Percentiles rank a stretch among this genome's conserved stretches.
Evolutionary conservation across 2,797 vertebrate species (phyloP).

Genomic region (Danio albolineatus): DNA sequence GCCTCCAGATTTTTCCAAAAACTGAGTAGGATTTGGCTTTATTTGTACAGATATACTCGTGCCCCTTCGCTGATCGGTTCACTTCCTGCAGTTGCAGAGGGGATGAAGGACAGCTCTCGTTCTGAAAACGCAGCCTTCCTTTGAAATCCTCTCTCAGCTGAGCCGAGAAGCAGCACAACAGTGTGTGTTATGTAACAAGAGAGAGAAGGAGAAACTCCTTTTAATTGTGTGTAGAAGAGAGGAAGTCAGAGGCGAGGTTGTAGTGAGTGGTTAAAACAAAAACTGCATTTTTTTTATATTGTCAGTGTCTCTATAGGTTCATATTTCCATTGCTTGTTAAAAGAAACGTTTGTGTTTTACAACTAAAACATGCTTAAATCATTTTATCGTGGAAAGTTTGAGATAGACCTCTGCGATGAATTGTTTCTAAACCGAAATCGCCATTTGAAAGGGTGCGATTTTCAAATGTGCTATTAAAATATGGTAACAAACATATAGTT

Average conservation of each 20-base stretch:
- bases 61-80: constrained; percentile 16
- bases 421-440: no score
- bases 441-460: no score
- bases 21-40: constrained; percentile 13
- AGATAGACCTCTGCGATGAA: background rate
- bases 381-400: background rate
- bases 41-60: constrained; percentile 16
- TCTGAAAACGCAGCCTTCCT: constrained; percentile 18
- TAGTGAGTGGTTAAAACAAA: background rate
- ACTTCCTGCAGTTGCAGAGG: constrained; percentile 14
- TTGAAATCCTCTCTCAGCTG: constrained; percentile 23
- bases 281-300: background rate
- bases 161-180: background rate
- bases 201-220: constrained; percentile 13
- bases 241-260: background rate
- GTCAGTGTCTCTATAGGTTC: background rate
- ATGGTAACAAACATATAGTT: no score
- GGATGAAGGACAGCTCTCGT: constrained; percentile 22
- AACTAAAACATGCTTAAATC: background rate
- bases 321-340: background rate
- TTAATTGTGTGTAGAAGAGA: constrained; percentile 20
- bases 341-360: constrained; percentile 1
- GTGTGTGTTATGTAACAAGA: background rate
- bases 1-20: background rate
- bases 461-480: no score